Base-by-base conservation (phyloP, 2,888 invertebrate species). In the Entomobrya multifasciata region DNA sequence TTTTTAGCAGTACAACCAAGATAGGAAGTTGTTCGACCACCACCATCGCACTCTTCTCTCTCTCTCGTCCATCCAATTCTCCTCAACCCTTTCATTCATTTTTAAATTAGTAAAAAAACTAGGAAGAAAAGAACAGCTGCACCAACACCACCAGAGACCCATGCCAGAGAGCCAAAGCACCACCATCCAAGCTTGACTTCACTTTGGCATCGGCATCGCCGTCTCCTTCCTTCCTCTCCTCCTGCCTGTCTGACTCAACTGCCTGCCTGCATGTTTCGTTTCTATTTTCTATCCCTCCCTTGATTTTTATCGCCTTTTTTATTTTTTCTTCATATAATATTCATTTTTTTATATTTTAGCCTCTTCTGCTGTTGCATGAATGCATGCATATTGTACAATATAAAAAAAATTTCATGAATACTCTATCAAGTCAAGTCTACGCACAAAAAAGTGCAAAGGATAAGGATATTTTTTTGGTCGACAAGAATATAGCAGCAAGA, bases 41-140 rank as follows among this genome's bases (percentile, higher is more conserved):
- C 62, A 62, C 15, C 30, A 62, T 49, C 36, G 62, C n/a, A n/a
- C 17, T n/a, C n/a, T 36, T 62, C 17, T 62, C 60, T n/a, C n/a
- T 36, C 36, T 36, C 36, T 36, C 36, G 4, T 15, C 36, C 62
- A 30, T 30, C 62, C 30, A 30, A 62, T 62, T 36, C 57, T 57
- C 62, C 57, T 57, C 62, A 62, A 62, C 62, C 62, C 62, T 30
- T 62, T 36, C 36, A n/a, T 36, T 36, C 36, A 30, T 36, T 60
- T 60, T 60, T 60, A 30, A 62, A 62, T n/a, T 5, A 36, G 36
- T 36, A 30, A 30, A 30, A 62, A 62, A 47, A 49, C 20, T 6
- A 72, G 70, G 49, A 47, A 72, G 70, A 49, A 72, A 72, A 22
- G 67, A 70, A 70, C 67, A 62, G 62, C 62, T 62, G 62, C 62